Percentiles rank a stretch among this genome's conserved stretches.
Conservation (phyloP, 2,888 invertebrate species). For the Germaria angustata region DNA sequence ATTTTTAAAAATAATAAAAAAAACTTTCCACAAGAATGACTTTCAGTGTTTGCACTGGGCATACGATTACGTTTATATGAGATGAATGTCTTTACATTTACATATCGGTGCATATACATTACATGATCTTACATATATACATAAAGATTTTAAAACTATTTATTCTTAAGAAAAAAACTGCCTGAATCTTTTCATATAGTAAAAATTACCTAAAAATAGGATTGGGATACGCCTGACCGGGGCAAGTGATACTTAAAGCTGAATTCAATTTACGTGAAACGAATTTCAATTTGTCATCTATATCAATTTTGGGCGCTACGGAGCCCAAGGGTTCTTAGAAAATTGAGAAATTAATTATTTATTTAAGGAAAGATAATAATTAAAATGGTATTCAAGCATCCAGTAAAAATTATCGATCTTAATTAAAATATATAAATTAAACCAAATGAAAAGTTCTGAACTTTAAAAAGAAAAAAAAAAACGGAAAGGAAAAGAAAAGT, state of each 20-base stretch:
- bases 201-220: conserved; percentile 72
- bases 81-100: too few relatives aligned
- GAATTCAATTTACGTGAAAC: conserved; percentile 72
- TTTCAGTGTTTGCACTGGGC: too few relatives aligned
- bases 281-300: conserved; percentile 79
- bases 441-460: too few relatives aligned
- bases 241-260: conserved; percentile 84
- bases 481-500: background rate
- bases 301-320: conserved; percentile 83
- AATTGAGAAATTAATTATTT: background rate
- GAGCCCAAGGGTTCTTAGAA: conserved; percentile 80
- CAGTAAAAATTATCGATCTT: background rate
- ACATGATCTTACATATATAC: too few relatives aligned
- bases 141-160: background rate
- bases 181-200: background rate
- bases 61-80: too few relatives aligned
- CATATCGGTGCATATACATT: too few relatives aligned
- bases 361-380: background rate
- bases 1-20: too few relatives aligned
- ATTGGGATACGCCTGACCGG: conserved; percentile 85
- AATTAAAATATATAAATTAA: too few relatives aligned
- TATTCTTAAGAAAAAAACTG: conserved; percentile 38
- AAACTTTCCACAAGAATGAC: too few relatives aligned
- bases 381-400: background rate
- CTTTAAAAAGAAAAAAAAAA: too few relatives aligned